Evolutionary conservation across 2,888 invertebrate genomes (phyloP), one percentile per base, ranked within the genome.

Genomic region (Diploptera punctata): DNA sequence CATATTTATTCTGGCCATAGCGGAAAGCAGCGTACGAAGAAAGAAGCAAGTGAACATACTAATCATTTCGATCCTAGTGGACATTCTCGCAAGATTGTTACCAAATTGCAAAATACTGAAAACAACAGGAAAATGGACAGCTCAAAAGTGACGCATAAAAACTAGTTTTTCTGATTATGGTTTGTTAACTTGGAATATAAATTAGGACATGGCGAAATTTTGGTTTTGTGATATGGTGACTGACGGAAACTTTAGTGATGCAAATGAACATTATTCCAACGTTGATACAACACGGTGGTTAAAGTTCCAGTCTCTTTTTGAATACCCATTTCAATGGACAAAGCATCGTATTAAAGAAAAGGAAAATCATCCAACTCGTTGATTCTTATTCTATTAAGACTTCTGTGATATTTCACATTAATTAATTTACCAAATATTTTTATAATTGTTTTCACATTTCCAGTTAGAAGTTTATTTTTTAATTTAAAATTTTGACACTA

Each of bases 31-130:
- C 88, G 97, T 77, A 89, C 92, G 74, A 97, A 97, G 87, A 93
- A 92, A 82, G 97, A 97, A 85, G 94, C 91, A 57, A 89, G 86
- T 81, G 91, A 91, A 78, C 94, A 97, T 84, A 95, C 95, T 52
- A 97, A 97, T 84, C 95, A 95, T 84, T 90, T 89, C 84, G 97
- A 97, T 83, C 96, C 97, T 75, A 91, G 90, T 80, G 97, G 97
- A 78, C 97, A 98, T 88, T 94, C 94, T 68, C 91, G 97, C 83
- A 98, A 98, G 87, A 91, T 95, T 81, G 86, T 92, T 43, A 93
- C 92, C 72, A 96, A 96, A 84, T 82, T 95, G 77, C 88, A 90
- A 82, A 96, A 96, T 82, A 91, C 94, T 38, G 93, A 95, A 83
- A 89, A 88, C 78, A 94, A 95, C 82, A 92, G 91, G 83, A 92